Conservation (phyloP, 2,113 vertebrate genomes). For the Tetrao urogallus region DNA sequence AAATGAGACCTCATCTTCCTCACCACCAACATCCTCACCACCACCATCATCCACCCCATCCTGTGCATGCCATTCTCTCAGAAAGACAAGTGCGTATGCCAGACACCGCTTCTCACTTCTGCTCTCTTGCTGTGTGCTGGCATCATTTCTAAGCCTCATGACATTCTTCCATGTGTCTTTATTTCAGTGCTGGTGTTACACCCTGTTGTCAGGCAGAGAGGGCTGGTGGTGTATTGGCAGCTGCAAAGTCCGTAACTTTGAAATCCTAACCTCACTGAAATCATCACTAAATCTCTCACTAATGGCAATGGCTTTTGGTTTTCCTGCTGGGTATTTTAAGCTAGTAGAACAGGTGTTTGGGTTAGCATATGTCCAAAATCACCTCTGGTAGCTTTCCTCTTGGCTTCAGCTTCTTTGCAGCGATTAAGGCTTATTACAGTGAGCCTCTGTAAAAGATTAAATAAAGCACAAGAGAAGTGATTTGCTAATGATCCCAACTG, state of each 20-base stretch:
- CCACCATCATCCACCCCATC: slow-evolving; percentile 74
- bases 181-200: neutral
- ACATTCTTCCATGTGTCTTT: neutral
- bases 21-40: slow-evolving; percentile 71
- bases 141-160: slow-evolving; percentile 33
- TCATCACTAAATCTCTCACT: neutral
- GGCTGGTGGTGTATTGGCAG: neutral
- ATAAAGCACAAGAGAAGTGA: neutral
- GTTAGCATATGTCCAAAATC: neutral
- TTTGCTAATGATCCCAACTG: neutral
- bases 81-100: slow-evolving; percentile 84
- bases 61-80: slow-evolving; percentile 83
- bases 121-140: slow-evolving; percentile 19
- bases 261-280: neutral
- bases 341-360: neutral
- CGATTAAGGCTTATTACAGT: neutral
- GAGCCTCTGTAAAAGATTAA: neutral
- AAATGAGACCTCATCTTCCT: slow-evolving; percentile 71
- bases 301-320: neutral
- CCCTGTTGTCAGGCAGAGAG: neutral
- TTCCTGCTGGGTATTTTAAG: neutral
- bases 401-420: slow-evolving; percentile 42
- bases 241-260: neutral
- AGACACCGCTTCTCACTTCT: slow-evolving; percentile 35
- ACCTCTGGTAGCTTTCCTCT: neutral